Conservation (phyloP, 2,888 invertebrate genomes). For the Merodon equestris region DNA sequence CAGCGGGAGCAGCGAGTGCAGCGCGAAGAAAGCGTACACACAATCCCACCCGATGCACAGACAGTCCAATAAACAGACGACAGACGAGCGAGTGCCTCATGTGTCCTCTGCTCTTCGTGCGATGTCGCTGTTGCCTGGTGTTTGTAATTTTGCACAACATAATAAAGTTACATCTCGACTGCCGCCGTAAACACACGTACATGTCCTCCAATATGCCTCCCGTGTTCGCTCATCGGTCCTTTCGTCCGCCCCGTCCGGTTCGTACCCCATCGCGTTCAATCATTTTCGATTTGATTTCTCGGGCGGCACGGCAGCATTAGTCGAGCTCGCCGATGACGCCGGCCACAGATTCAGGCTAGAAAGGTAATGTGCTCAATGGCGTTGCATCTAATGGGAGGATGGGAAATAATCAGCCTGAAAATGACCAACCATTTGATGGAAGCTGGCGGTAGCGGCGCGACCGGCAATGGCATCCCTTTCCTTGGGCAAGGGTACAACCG, state of each 20-base stretch:
- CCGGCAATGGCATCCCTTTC: conserved; percentile 32
- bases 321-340: conserved; percentile 18
- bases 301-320: conserved; percentile 22
- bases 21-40: conserved; percentile 58
- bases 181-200: conserved; percentile 51
- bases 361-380: conserved; percentile 49
- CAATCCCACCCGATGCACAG: too few species aligned
- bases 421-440: conserved; percentile 62
- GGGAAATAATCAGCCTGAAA: conserved; percentile 65
- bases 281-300: conserved; percentile 64
- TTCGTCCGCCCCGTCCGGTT: conserved; percentile 2
- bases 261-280: conserved; percentile 19
- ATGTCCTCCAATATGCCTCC: conserved; percentile 52
- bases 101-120: too few species aligned
- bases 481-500: conserved; percentile 43
- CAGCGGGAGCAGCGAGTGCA: conserved; percentile 44
- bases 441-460: conserved; percentile 20
- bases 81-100: conserved; percentile 6
- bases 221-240: background rate
- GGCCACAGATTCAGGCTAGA: conserved; percentile 15
- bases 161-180: conserved; percentile 63
- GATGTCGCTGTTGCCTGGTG: conserved; percentile 56
- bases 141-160: conserved; percentile 66
- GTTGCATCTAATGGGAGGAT: conserved; percentile 62
- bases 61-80: conserved; percentile 14